phyloP scores from a whole-genome alignment of 1,140 invertebrate species.

The Nixonia krombeini region DNA sequence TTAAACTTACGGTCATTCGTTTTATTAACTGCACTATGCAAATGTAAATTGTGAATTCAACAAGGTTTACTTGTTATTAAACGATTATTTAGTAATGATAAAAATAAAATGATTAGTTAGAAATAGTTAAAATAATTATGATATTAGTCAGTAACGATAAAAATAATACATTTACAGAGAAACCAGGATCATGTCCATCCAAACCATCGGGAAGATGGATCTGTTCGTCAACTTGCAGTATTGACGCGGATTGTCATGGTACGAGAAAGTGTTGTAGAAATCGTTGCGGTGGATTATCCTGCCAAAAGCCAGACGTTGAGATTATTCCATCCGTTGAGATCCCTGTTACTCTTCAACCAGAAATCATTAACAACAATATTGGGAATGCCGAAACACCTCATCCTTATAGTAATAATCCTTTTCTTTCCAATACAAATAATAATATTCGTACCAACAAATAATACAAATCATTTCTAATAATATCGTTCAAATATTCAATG shows the following conservation, averaged over 20 bases:
- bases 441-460: conserved; percentile 4
- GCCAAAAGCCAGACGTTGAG: conserved; percentile 68
- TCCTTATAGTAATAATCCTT: conserved; percentile 27
- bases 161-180: conserved; percentile 51
- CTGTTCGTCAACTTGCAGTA: conserved; percentile 74
- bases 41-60: background rate
- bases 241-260: conserved; percentile 73
- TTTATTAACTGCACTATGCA: background rate
- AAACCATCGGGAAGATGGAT: conserved; percentile 74
- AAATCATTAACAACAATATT: conserved; percentile 6
- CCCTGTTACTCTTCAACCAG: background rate
- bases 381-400: conserved; percentile 4
- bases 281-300: conserved; percentile 74
- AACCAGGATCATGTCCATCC: conserved; percentile 72
- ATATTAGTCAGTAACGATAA: background rate
- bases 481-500: no score
- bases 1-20: no score
- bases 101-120: conserved; percentile 2
- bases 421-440: conserved; percentile 10
- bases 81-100: conserved; percentile 1
- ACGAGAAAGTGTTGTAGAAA: conserved; percentile 75
- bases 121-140: background rate
- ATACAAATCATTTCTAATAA: background rate
- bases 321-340: conserved; percentile 24
- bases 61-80: background rate